These are phyloP conservation scores for Drosophila murphyi DNA, from an alignment of 1,140 invertebrate species.

Conservation along the genomic window DNA sequence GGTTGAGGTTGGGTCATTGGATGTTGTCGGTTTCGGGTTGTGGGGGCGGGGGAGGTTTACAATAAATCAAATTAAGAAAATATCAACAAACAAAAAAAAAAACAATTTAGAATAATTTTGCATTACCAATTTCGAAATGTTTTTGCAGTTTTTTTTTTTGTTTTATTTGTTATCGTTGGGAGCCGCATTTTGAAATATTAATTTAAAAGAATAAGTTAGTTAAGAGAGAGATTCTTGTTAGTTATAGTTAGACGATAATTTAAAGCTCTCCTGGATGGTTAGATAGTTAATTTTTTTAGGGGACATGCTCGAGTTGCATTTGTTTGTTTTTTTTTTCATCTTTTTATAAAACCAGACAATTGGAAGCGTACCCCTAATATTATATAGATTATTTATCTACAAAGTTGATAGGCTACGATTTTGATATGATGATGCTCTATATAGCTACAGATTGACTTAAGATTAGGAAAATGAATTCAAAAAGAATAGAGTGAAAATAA, in stretches of 20 bases:
- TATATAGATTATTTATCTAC: slow-evolving; percentile 49
- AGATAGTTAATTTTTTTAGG: slow-evolving; percentile 12
- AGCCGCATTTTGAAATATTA: slow-evolving; percentile 69
- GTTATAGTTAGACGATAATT: slow-evolving; percentile 14
- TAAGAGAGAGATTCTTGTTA: slow-evolving; percentile 3
- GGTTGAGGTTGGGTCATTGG: not conserved
- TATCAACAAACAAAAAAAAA: slow-evolving; percentile 4
- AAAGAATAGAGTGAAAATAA: slow-evolving; percentile 14
- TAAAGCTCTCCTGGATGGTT: slow-evolving; percentile 15
- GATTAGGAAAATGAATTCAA: slow-evolving; percentile 13
- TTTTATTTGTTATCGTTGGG: not conserved
- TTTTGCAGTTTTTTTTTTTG: slow-evolving; percentile 26
- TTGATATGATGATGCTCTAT: not conserved
- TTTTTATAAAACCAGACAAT: slow-evolving; percentile 84
- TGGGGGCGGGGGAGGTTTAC: slow-evolving; percentile 3
- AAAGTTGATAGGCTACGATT: slow-evolving; percentile 41
- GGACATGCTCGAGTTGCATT: slow-evolving; percentile 35
- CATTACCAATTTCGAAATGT: slow-evolving; percentile 64
- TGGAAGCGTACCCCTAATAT: slow-evolving; percentile 62
- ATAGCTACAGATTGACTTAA: slow-evolving; percentile 29
- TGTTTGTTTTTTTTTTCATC: slow-evolving; percentile 37
- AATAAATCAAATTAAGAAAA: slow-evolving; percentile 20
- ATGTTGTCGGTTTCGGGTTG: not conserved
- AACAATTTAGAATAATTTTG: slow-evolving; percentile 45
- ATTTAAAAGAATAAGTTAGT: slow-evolving; percentile 61